Percentiles rank a stretch among this genome's conserved stretches.
phyloP scores from a whole-genome alignment of 2,888 invertebrate species.

The Pachliopta kotzebuea region DNA sequence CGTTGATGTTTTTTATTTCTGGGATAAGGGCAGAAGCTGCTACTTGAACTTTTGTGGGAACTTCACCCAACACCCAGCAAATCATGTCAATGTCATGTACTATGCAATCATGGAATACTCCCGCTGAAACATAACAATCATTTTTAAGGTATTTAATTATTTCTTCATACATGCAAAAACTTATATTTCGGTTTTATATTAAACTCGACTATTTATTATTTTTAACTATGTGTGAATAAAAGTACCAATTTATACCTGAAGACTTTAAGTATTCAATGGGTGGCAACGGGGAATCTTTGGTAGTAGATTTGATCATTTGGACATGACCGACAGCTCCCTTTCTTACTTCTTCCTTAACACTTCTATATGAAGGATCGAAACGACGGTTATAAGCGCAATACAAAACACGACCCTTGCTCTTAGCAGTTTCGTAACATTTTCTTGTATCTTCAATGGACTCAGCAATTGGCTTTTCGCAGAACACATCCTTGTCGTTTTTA shows the following conservation, averaged over 20 bases:
- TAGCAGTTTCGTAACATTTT: conserved; percentile 81
- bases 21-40: conserved; percentile 78
- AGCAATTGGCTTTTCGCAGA: conserved; percentile 86
- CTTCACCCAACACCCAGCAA: conserved; percentile 83
- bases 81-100: conserved; percentile 85
- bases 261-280: conserved; percentile 80
- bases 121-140: conserved; percentile 62
- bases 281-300: conserved; percentile 84
- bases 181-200: background rate
- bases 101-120: conserved; percentile 85
- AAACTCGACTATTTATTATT: background rate
- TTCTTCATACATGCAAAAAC: background rate
- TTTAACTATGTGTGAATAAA: background rate
- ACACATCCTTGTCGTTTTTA: conserved; percentile 81
- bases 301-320: conserved; percentile 82
- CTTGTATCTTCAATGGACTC: conserved; percentile 73
- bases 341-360: conserved; percentile 70
- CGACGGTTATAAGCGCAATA: conserved; percentile 85
- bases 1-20: conserved; percentile 80
- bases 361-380: conserved; percentile 82
- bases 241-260: conserved; percentile 65
- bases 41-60: conserved; percentile 79
- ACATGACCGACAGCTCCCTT: conserved; percentile 82
- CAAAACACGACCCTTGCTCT: conserved; percentile 74
- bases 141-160: background rate